Evolutionary conservation across 2,113 vertebrate species (phyloP), one percentile per base, ranked within the genome.

Genomic region (Strix aluco): DNA sequence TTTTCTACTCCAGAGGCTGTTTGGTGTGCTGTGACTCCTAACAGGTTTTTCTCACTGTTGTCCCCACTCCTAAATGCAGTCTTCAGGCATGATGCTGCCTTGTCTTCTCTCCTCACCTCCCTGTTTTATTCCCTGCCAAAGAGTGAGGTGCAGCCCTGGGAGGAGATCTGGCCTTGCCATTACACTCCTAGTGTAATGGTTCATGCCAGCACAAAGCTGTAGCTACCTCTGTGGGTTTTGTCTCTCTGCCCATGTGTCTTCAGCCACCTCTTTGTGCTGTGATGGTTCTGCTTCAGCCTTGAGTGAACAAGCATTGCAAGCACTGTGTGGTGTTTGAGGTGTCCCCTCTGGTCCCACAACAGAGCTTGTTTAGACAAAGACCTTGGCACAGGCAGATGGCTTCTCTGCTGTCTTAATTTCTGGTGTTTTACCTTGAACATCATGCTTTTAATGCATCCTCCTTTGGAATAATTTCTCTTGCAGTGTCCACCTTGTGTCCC

Each of bases 1-100:
- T 69, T 40, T 36, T 14, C n/a, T 30, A 4, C 13, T 79, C 30
- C 22, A 38, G 38, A 52, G 44, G 36, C 38, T 0, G 0, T 67
- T 72, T 34, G 34, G 52, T 21, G 22, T 69, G 61, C 72, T 74
- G 71, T 47, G 72, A 47, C 29, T 65, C 27, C 55, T 79, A 21
- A 16, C 22, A n/a, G 55, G 18, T 69, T 49, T 49, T 38, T 57
- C 18, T 51, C 5, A 6, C 19, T 30, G 11, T 47, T 69, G 34
- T 36, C 34, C 34, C 27, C 12, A 6, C 38, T 74, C 69, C 69
- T 59, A 47, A 34, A 17, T 12, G 29, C 15, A 29, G 32, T 8
- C 27, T n/a, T 22, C 21, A 18, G 54, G 17, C 27, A 38, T 4
- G n/a, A 16, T 51, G 69, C 52, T 66, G 63, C 58, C 55, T n/a